Evolutionary conservation across 2,797 vertebrate genomes (phyloP).

Genomic region (Acropternis orthonyx): DNA sequence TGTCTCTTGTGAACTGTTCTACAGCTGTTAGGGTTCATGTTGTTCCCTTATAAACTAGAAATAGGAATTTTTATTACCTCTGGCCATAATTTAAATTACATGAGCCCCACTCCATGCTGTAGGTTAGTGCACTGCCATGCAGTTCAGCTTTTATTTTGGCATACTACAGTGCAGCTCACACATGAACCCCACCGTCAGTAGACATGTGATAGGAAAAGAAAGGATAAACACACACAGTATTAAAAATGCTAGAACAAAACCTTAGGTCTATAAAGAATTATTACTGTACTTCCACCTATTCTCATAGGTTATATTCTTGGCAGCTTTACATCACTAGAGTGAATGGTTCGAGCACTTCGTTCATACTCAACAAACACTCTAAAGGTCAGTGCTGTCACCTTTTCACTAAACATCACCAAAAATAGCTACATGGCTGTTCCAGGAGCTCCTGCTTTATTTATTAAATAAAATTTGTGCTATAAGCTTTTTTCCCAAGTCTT

Average conservation of each 20-base stretch:
- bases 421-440: conserved; percentile 29
- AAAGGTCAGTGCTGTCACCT: conserved; percentile 60
- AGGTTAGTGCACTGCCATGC: neutral
- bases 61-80: conserved; percentile 61
- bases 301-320: conserved; percentile 56
- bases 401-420: conserved; percentile 59
- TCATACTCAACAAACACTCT: conserved; percentile 23
- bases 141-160: neutral
- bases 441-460: conserved; percentile 29
- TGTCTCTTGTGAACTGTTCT: conserved; percentile 52
- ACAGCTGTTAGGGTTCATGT: conserved; percentile 48
- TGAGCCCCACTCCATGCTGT: neutral
- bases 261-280: conserved; percentile 53
- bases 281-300: conserved; percentile 33
- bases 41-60: conserved; percentile 47
- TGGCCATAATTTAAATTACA: conserved; percentile 52
- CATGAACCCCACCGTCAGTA: neutral
- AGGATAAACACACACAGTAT: conserved; percentile 10
- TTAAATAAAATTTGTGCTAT: neutral
- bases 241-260: conserved; percentile 40
- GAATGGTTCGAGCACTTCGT: conserved; percentile 25
- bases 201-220: neutral
- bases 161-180: neutral
- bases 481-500: neutral
- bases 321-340: conserved; percentile 55